Base-by-base conservation (phyloP, 1,140 invertebrate species). In the Diabrotica virgifera region DNA sequence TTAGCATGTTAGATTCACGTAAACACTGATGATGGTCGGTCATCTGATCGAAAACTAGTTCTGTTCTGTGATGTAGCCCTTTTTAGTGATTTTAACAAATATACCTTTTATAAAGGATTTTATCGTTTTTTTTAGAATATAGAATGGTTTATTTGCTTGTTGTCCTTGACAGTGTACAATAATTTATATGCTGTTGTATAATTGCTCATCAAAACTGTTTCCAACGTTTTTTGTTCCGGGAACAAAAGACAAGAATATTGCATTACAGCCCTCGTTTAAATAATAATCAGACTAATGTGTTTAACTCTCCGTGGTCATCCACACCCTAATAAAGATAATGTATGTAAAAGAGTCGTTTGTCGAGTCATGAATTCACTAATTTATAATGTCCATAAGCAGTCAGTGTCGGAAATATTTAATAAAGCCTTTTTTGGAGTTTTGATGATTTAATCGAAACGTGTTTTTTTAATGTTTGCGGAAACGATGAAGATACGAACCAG, bases 271-370 rank as follows among this genome's bases (percentile, higher is more conserved):
- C 12, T 36, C 55, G 55, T 24, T 24, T 24, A 24, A 24, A 24
- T 11, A 57, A 40, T 57, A 57, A 57, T 57, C 55, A 57, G 24
- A 24, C 24, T 57, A 40, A 57, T 57, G 55, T 57, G n/a, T 57
- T 36, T 57, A 57, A 36, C 36, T 57, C 55, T 36, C 36, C 37
- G 24, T 57, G 36, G 55, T 12, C 4, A 37, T 37, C 55, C 55
- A 57, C 55, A 57, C 55, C 55, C 55, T 57, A 57, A 57, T 57
- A 57, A 57, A 57, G 35, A 57, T 57, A 57, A 57, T 57, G 55
- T 57, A 57, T 57, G 0, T 24, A 57, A 36, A 12, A 37, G 55
- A 57, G 55, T 53, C n/a, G 36, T 36, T 57, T 57, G 35, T 37
- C 55, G 24, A 12, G 35, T 36, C 11, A 6, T 24, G 36, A 8